phyloP scores from a whole-genome alignment of 1,140 invertebrate species.

The Leptopilina boulardi region DNA sequence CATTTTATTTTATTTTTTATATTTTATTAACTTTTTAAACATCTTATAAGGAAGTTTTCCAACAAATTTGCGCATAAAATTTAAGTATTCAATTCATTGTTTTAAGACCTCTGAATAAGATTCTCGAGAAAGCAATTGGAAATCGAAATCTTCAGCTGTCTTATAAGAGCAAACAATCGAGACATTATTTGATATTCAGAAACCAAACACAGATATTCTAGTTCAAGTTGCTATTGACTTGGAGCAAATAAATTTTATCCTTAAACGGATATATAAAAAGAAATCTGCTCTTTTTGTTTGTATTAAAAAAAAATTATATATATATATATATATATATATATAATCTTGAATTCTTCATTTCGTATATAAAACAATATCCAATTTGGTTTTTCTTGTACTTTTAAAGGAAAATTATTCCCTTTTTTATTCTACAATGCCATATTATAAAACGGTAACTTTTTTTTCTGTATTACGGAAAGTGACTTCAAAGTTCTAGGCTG shows the following conservation, averaged over 20 bases:
- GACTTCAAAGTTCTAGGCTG: neutral
- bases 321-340: no score
- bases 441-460: neutral
- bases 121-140: slow-evolving; percentile 20
- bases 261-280: neutral
- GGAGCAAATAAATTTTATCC: neutral
- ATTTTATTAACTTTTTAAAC: no score
- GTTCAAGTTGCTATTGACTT: neutral
- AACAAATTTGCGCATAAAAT: no score
- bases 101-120: neutral
- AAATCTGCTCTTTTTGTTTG: neutral
- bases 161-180: slow-evolving; percentile 28
- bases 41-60: no score
- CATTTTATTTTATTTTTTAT: no score
- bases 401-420: neutral
- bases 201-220: slow-evolving; percentile 6
- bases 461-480: neutral
- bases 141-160: neutral
- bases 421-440: neutral
- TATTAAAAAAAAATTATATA: no score
- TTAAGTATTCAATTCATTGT: neutral
- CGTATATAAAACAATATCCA: no score
- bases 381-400: neutral
- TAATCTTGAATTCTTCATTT: neutral
- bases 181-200: slow-evolving; percentile 6